These are phyloP conservation scores for Euspilapteryx auroguttella DNA, from an alignment of 2,888 invertebrate genomes.

Conservation along the genomic window DNA sequence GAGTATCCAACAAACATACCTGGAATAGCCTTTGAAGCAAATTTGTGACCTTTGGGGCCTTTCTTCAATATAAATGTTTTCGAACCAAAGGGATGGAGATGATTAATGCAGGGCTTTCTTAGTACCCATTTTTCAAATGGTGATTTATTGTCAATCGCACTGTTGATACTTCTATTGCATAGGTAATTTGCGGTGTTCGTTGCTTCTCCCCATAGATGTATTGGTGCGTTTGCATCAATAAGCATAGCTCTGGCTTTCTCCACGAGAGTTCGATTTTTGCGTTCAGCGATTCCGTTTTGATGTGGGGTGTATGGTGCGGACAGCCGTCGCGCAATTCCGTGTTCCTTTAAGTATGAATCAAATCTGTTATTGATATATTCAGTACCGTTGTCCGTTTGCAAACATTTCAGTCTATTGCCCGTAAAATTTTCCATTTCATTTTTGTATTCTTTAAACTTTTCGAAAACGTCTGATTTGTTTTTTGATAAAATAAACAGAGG, in stretches of 20 bases:
- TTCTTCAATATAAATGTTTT: no score
- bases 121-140: slow-evolving; percentile 6
- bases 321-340: slow-evolving; percentile 3
- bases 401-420: slow-evolving; percentile 4
- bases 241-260: slow-evolving; percentile 6
- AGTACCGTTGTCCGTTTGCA: slow-evolving; percentile 5
- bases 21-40: no score
- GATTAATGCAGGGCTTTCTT: slow-evolving; percentile 3
- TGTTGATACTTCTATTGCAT: slow-evolving; percentile 4
- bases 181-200: slow-evolving; percentile 6
- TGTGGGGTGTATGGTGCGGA: slow-evolving; percentile 3
- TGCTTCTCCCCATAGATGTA: slow-evolving; percentile 6
- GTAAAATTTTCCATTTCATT: no score
- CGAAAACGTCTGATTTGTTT: slow-evolving; percentile 5
- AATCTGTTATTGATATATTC: slow-evolving; percentile 5
- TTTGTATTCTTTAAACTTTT: slow-evolving; percentile 4
- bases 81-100: slow-evolving; percentile 8
- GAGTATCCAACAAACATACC: no score
- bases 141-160: slow-evolving; percentile 1
- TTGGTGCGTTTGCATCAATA: slow-evolving; percentile 3
- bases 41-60: no score
- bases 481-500: slow-evolving; percentile 6
- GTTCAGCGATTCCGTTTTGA: slow-evolving; percentile 4
- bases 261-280: slow-evolving; percentile 5
- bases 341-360: slow-evolving; percentile 1